Percentiles rank a stretch among this genome's conserved stretches.
These are phyloP conservation scores for Otis tarda DNA, from an alignment of 2,113 vertebrate genomes.

Conservation along the genomic window DNA sequence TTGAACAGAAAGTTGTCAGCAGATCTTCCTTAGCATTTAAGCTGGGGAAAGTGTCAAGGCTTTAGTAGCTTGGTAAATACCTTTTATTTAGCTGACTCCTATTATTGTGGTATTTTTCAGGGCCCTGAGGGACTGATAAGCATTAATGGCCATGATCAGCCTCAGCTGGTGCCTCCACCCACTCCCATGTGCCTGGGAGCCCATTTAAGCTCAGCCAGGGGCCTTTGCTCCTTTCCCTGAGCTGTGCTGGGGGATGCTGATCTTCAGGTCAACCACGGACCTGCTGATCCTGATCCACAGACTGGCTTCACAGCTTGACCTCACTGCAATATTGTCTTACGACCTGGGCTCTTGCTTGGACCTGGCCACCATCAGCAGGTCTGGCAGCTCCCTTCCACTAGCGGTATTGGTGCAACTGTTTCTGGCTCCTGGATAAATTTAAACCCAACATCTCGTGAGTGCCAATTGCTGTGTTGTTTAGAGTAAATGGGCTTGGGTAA, in stretches of 20 bases:
- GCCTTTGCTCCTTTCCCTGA: accelerated
- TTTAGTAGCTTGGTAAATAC: neutral
- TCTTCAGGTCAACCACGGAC: neutral
- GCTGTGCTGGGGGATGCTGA: neutral
- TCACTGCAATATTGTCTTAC: accelerated
- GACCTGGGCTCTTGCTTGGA: neutral
- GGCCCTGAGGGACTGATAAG: neutral
- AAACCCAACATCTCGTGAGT: neutral
- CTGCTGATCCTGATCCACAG: accelerated
- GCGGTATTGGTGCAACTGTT: neutral
- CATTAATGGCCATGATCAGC: neutral
- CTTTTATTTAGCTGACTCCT: neutral
- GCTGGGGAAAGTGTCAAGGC: neutral
- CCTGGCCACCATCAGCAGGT: no score
- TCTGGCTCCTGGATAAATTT: neutral
- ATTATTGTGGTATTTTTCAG: neutral
- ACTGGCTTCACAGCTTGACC: neutral
- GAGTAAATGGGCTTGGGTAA: neutral
- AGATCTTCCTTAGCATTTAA: neutral
- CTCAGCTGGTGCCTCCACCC: neutral
- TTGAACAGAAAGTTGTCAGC: neutral
- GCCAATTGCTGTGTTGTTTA: neutral
- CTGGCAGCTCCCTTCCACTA: neutral
- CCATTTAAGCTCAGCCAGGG: neutral
- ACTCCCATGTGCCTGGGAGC: neutral